Evolutionary conservation across 1,140 invertebrate species (phyloP).

Genomic region (Aleiodes sp.): DNA sequence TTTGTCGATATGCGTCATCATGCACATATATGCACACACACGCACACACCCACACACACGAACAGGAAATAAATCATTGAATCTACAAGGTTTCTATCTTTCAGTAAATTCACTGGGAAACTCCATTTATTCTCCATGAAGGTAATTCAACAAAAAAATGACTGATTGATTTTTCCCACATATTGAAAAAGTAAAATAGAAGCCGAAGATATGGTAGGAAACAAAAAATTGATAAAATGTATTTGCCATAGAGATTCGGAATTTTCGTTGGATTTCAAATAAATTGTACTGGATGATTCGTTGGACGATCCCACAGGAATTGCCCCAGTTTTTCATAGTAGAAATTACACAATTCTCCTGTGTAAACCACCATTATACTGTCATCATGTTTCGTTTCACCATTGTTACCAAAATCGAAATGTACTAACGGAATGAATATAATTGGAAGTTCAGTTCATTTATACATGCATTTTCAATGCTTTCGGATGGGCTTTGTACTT

Average conservation of each 20-base stretch:
- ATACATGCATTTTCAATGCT: too few relatives aligned
- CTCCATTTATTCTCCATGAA: background rate
- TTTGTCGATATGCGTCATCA: too few relatives aligned
- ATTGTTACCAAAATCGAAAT: too few relatives aligned
- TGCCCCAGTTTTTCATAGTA: conserved; percentile 5
- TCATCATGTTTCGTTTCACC: background rate
- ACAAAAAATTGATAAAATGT: background rate
- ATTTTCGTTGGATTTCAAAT: background rate
- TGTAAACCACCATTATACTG: background rate
- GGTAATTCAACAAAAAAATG: background rate
- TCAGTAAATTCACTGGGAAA: too few relatives aligned
- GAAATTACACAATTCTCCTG: background rate
- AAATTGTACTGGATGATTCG: background rate
- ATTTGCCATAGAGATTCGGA: background rate
- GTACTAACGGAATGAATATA: too few relatives aligned
- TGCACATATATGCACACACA: too few relatives aligned
- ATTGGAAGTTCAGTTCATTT: too few relatives aligned
- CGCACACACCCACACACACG: too few relatives aligned
- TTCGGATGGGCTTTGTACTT: too few relatives aligned
- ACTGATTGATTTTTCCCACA: background rate
- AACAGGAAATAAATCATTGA: too few relatives aligned
- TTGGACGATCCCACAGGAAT: conserved; percentile 12
- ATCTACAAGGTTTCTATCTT: too few relatives aligned
- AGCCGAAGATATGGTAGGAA: background rate
- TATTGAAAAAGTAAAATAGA: too few relatives aligned